Evolutionary conservation across 2,797 vertebrate genomes (phyloP).

Genomic region (Sebastes flavidus): DNA sequence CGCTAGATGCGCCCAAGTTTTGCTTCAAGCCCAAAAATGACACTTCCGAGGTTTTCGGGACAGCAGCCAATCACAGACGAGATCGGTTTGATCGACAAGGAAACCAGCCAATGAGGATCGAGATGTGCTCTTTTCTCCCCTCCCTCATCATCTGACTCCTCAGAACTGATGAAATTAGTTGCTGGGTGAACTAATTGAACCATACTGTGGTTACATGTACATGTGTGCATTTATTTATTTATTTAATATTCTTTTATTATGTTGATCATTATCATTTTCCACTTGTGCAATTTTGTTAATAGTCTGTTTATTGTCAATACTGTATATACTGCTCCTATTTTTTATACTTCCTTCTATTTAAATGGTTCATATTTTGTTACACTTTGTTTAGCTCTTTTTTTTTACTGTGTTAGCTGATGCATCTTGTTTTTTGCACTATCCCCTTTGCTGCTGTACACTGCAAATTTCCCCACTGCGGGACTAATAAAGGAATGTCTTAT

Average conservation of each 20-base stretch:
- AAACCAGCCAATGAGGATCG: slow-evolving; percentile 31
- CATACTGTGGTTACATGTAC: background rate
- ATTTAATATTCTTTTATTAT: background rate
- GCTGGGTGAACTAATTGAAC: background rate
- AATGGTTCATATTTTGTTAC: too few relatives aligned
- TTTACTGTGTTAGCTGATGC: too few relatives aligned
- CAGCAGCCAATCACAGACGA: slow-evolving; percentile 57
- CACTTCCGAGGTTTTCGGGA: slow-evolving; percentile 55
- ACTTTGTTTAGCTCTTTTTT: too few relatives aligned
- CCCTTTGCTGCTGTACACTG: too few relatives aligned
- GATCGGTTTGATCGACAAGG: background rate
- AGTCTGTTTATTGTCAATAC: too few relatives aligned
- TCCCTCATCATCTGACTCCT: background rate
- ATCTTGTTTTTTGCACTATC: too few relatives aligned
- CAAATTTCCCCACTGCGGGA: too few relatives aligned
- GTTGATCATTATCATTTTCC: too few relatives aligned
- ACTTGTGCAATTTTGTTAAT: too few relatives aligned
- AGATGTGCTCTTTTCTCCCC: accelerated
- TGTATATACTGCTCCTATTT: too few relatives aligned
- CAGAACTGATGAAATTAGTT: slow-evolving; percentile 25
- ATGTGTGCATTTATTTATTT: background rate
- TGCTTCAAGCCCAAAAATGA: slow-evolving; percentile 64
- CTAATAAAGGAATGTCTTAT: too few relatives aligned
- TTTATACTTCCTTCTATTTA: too few relatives aligned
- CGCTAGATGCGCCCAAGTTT: slow-evolving; percentile 50